Evolutionary conservation across 2,888 invertebrate species (phyloP), one percentile per base, ranked within the genome.

Genomic region (Drosophila paracracens): DNA sequence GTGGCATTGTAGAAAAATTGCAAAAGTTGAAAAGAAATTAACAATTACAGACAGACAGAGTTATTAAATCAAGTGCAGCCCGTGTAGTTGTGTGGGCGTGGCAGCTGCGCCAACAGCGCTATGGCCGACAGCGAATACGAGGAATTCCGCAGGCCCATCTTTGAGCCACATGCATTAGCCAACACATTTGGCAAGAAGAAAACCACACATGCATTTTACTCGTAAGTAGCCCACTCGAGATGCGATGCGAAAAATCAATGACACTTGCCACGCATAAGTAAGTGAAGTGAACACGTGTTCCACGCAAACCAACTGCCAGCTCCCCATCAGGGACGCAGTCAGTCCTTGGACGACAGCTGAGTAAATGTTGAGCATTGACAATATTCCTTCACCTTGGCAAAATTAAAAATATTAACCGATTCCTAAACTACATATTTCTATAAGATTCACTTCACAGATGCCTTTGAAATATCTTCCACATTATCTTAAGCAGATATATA

Each of bases 91-190:
- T 46, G 74, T 70, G 56, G 77, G 79, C 69, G 86, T 83, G 85
- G 82, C 86, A 81, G 71, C 75, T 78, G 75, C 61, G 59, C 35
- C 51, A 27, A 50, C 43, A 58, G 31, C 56, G 72, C 50, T 7
- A 98, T 98, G 98, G 98, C 97, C 91, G 98, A 98, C 95, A 96
- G 96, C 93, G 98, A 98, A 94, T 98, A 97, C 94, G 98, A 98
- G 94, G 97, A 98, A 95, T 97, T 98, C 94, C 96, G 96, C 91
- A 96, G 96, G 91, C 92, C 92, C 77, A 90, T 91, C 62, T 92
- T 92, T 73, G 92, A 92, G 83, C 96, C 96, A 93, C 97, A 97
- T 91, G 95, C 96, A 94, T 94, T 96, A 93, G 96, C 96, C 73
- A 96, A 96, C 71, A 96, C 96, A 10, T 90, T 78, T 33, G 79